Evolutionary conservation across 2,797 vertebrate species (phyloP).

Genomic region (Carapus acus): DNA sequence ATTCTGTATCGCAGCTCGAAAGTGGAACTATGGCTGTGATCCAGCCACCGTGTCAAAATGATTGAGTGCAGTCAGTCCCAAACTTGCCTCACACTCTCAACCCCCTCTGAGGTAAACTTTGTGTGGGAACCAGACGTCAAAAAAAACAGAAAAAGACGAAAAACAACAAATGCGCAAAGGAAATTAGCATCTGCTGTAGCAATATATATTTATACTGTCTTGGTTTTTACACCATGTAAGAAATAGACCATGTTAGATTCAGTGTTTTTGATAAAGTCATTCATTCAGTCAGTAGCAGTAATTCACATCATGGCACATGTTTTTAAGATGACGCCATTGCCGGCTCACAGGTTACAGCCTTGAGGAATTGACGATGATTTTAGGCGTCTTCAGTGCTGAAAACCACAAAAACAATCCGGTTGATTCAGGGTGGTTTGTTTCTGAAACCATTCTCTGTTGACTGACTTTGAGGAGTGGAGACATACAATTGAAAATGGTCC

Average conservation of each 20-base stretch:
- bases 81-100: conserved; percentile 6
- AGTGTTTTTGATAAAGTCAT: conserved; percentile 18
- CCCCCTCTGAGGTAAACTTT: conserved; percentile 37
- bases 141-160: background rate
- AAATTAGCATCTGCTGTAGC: conserved; percentile 11
- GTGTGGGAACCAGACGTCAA: conserved; percentile 21
- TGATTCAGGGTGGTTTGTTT: conserved; percentile 15
- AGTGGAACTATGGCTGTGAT: conserved; percentile 22
- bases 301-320: conserved; percentile 44
- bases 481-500: conserved; percentile 10
- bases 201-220: conserved; percentile 8
- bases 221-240: conserved; percentile 7
- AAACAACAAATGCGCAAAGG: no score
- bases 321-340: conserved; percentile 28
- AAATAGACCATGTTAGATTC: background rate
- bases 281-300: conserved; percentile 21
- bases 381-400: conserved; percentile 12
- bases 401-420: conserved; percentile 13
- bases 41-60: conserved; percentile 40
- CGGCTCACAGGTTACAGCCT: conserved; percentile 25
- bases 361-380: conserved; percentile 11
- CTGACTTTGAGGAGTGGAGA: conserved; percentile 4
- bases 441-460: conserved; percentile 10
- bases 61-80: conserved; percentile 22
- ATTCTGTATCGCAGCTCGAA: conserved; percentile 43